Percentiles rank a stretch among this genome's conserved stretches.
These are phyloP conservation scores for Atrichornis clamosus DNA, from an alignment of 2,113 vertebrate genomes.

Conservation along the genomic window DNA sequence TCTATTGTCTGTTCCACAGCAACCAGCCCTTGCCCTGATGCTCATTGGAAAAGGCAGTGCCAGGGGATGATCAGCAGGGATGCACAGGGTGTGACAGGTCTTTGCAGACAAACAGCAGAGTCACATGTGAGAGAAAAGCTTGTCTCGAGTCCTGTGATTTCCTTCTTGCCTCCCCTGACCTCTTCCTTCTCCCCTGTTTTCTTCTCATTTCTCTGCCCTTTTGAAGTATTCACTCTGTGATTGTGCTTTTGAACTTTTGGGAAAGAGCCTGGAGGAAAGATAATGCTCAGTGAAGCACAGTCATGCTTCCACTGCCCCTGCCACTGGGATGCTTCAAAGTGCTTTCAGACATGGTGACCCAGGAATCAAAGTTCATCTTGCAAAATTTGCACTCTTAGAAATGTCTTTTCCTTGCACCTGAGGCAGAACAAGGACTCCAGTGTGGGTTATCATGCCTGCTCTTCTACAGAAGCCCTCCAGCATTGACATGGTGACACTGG, in stretches of 20 bases:
- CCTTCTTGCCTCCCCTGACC: background rate
- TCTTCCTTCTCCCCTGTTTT: background rate
- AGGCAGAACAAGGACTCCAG: background rate
- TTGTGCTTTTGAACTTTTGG: background rate
- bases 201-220: background rate
- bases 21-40: background rate
- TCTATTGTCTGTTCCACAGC: fast-evolving
- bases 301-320: background rate
- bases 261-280: background rate
- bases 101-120: background rate
- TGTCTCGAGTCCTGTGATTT: background rate
- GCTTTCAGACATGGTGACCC: background rate
- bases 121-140: background rate
- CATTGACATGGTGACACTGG: background rate
- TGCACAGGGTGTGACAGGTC: background rate
- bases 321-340: background rate
- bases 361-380: background rate
- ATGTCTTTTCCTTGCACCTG: background rate
- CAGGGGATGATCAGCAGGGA: background rate
- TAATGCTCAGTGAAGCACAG: background rate
- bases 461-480: background rate
- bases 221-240: background rate
- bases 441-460: background rate
- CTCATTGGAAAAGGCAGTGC: background rate
- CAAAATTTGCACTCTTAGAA: background rate